Base-by-base conservation (phyloP, 2,113 vertebrate genomes). In the Mesembrinibis cayennensis region DNA sequence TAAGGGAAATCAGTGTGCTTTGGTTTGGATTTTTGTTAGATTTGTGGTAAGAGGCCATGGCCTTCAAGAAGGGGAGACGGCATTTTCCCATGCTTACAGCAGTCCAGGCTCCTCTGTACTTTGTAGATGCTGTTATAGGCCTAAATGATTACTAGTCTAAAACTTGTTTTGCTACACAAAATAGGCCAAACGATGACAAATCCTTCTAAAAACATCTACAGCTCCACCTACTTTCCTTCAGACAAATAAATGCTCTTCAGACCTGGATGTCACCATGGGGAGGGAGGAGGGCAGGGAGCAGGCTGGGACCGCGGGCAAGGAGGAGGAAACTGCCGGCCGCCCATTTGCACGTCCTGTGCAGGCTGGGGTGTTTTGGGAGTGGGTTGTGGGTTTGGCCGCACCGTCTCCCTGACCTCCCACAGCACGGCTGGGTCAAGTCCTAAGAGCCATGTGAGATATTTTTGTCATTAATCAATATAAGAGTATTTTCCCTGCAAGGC, bases 301-400 rank as follows among this genome's bases (percentile, higher is more conserved):
- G 50, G 13, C 32, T 76, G 29, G 44, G 25, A 40, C 45, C 2
- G 7, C 0, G 3, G 45, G 52, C 11, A 16, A 63, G 49, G 38
- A 84, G 44, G 6, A 70, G 38, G 17, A 11, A 30, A 16, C 29
- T 42, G 25, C 72, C 5, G 3, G 26, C 27, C 0, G 0, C 50
- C 40, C 5, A 2, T 25, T 1, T 61, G 62, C 63, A n/a, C 1
- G 0, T 49, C 59, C 36, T 30, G 27, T 14, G 18, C 56, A 45
- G 40, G n/a, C 58, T 80, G 49, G 32, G 66, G 40, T 1, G 0
- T 13, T 62, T 23, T 23, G 27, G 49, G 38, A 63, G 22, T 7
- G 26, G 4, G 4, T 9, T 11, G 32, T 19, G 26, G 34, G 16
- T 34, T 40, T 29, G 56, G 30, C 42, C 66, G 47, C 47, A 13